phyloP scores from a whole-genome alignment of 35 echinoderm and acorn worm genomes.

The Ophioderma brevispina region DNA sequence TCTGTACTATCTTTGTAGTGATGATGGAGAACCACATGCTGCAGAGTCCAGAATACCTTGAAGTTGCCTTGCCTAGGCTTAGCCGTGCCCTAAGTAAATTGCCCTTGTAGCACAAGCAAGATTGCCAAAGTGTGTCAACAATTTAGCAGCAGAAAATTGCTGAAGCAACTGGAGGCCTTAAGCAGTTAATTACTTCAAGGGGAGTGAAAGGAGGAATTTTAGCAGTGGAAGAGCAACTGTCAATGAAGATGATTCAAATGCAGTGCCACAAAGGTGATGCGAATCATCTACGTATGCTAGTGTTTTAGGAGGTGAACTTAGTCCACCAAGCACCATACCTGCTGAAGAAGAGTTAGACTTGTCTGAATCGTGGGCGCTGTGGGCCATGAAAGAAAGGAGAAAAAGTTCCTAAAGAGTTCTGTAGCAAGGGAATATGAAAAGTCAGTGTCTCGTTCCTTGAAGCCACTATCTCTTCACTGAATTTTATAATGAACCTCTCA shows the following conservation, averaged over 20 bases:
- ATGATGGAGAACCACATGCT: slow-evolving; percentile 93
- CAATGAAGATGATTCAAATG: slow-evolving; percentile 70
- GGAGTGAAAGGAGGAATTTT: slow-evolving; percentile 50
- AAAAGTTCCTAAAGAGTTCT: slow-evolving; percentile 51
- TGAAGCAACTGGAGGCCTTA: slow-evolving; percentile 84
- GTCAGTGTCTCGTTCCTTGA: slow-evolving; percentile 55
- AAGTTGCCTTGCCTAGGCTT: slow-evolving; percentile 82
- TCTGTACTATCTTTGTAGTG: slow-evolving; percentile 83
- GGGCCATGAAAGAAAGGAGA: slow-evolving; percentile 62
- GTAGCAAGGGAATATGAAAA: slow-evolving; percentile 67
- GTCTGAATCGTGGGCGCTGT: slow-evolving; percentile 69
- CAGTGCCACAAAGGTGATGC: slow-evolving; percentile 90
- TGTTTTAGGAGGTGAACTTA: slow-evolving; percentile 73
- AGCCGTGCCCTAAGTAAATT: slow-evolving; percentile 75
- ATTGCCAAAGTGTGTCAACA: slow-evolving; percentile 65
- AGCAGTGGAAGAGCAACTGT: slow-evolving; percentile 10
- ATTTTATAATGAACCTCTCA: slow-evolving; percentile 96
- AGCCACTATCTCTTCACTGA: slow-evolving; percentile 91
- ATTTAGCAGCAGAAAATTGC: slow-evolving; percentile 61
- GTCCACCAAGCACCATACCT: neutral
- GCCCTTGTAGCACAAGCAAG: slow-evolving; percentile 72
- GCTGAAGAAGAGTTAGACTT: slow-evolving; percentile 57
- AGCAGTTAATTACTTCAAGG: slow-evolving; percentile 97
- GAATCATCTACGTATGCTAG: slow-evolving; percentile 87
- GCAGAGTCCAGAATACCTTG: slow-evolving; percentile 83